These are phyloP conservation scores for Conus ventricosus DNA, from an alignment of 1,140 invertebrate genomes.

Conservation along the genomic window DNA sequence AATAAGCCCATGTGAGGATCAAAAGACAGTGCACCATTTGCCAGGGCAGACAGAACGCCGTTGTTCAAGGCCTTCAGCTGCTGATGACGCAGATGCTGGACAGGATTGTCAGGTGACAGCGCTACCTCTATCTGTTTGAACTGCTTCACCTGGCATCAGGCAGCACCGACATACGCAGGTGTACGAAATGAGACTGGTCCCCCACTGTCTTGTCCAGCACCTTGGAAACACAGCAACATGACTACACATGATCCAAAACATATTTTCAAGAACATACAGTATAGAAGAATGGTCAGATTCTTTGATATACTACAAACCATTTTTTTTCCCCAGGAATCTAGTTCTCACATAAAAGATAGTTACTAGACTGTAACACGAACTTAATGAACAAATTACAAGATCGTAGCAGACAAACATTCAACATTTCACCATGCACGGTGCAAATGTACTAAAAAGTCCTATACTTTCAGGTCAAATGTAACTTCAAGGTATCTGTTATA, in stretches of 20 bases:
- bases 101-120: conserved; percentile 42
- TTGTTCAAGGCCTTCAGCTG: conserved; percentile 76
- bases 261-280: too few relatives aligned
- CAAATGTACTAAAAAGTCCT: too few relatives aligned
- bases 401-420: background rate
- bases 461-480: too few relatives aligned
- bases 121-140: conserved; percentile 56
- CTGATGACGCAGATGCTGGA: conserved; percentile 60
- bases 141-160: conserved; percentile 39
- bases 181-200: conserved; percentile 59
- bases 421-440: too few relatives aligned
- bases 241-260: background rate
- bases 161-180: conserved; percentile 58
- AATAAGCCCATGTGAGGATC: background rate
- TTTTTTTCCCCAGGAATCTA: background rate
- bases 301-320: background rate
- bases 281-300: background rate
- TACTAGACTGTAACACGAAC: background rate
- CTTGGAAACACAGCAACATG: conserved; percentile 46
- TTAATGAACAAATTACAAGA: background rate
- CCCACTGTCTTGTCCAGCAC: conserved; percentile 81
- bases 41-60: conserved; percentile 75
- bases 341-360: background rate
- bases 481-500: too few relatives aligned
- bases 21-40: conserved; percentile 47